Evolutionary conservation across 2,113 vertebrate species (phyloP).

Genomic region (Chaenocephalus aceratus): DNA sequence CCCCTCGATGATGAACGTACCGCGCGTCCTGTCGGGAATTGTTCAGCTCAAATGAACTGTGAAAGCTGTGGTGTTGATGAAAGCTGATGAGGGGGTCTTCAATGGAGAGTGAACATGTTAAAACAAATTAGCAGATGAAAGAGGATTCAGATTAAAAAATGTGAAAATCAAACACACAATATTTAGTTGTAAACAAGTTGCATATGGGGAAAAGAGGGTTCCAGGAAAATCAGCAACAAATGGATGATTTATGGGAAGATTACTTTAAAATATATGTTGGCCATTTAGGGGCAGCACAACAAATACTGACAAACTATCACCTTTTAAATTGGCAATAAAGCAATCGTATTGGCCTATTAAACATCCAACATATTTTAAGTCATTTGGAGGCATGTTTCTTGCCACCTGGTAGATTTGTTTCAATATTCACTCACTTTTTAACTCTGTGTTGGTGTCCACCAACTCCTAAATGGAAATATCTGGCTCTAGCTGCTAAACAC

Average conservation of each 20-base stretch:
- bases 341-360: not conserved
- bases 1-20: conserved; percentile 7
- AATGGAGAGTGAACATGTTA: not conserved
- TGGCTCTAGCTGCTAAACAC: not conserved
- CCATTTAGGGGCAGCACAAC: not conserved
- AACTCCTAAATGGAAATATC: not conserved
- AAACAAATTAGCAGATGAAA: conserved; percentile 16
- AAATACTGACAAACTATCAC: not conserved
- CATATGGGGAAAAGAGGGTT: conserved; percentile 10
- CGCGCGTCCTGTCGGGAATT: conserved; percentile 21
- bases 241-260: too few relatives aligned
- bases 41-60: conserved; percentile 32
- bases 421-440: not conserved
- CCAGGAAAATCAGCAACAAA: not conserved
- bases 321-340: not conserved
- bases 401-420: not conserved
- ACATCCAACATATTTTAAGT: too few relatives aligned
- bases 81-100: not conserved
- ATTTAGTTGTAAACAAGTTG: conserved; percentile 13
- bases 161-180: conserved; percentile 11
- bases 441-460: not conserved
- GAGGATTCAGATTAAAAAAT: not conserved
- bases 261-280: not conserved
- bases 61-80: not conserved
- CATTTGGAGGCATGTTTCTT: too few relatives aligned